Evolutionary conservation across 2,888 invertebrate genomes (phyloP).

Genomic region (Himalopsyche tibetana): DNA sequence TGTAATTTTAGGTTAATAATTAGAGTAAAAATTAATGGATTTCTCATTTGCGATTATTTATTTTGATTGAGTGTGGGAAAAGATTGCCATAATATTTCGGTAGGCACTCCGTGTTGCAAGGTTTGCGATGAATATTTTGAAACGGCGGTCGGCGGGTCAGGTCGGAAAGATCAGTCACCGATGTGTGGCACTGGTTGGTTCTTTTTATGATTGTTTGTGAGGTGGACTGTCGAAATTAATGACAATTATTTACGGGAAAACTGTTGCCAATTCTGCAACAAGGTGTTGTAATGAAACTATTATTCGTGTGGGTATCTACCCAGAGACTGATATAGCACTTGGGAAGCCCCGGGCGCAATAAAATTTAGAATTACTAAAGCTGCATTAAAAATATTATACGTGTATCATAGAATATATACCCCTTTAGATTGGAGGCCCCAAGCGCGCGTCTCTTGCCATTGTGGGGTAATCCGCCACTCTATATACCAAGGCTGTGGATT

Average conservation of each 20-base stretch:
- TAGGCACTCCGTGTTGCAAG: background rate
- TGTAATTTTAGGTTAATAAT: background rate
- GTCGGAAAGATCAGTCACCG: background rate
- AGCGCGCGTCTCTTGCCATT: too few species aligned
- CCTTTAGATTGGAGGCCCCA: too few species aligned
- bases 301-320: too few species aligned
- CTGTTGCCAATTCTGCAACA: background rate
- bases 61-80: constrained; percentile 37
- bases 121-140: background rate
- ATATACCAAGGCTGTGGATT: too few species aligned
- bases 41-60: background rate
- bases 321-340: too few species aligned
- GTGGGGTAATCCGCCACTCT: too few species aligned
- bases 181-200: background rate
- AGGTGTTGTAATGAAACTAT: too few species aligned
- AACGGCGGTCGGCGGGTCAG: constrained; percentile 11
- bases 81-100: background rate
- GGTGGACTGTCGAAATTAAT: background rate
- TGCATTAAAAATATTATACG: too few species aligned
- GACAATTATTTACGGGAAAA: background rate
- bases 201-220: background rate
- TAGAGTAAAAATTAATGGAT: background rate
- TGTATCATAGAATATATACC: too few species aligned
- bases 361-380: too few species aligned
- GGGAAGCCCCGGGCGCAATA: too few species aligned